phyloP scores from a whole-genome alignment of 37 sponge, comb jelly and placozoan species.

The Mnemiopsis leidyi region DNA sequence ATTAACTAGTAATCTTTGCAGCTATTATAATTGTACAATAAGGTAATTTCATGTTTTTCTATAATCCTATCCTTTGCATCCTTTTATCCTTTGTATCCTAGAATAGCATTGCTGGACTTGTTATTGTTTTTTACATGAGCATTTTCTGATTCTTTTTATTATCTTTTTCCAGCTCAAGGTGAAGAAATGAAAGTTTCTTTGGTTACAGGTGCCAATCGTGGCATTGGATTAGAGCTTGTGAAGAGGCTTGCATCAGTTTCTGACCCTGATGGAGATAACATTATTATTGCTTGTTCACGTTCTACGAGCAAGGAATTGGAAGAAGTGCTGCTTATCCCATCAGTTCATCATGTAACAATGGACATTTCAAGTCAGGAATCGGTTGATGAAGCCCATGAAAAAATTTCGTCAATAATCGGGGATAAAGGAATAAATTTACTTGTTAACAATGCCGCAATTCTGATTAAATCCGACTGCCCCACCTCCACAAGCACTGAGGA shows the following conservation, averaged over 20 bases:
- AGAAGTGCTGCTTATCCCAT: background rate
- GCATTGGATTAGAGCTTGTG: conserved; percentile 52
- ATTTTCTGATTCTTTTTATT: too few relatives aligned
- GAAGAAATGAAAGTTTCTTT: conserved; percentile 26
- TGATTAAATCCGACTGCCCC: conserved; percentile 39
- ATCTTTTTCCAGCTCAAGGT: too few relatives aligned
- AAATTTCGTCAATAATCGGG: background rate
- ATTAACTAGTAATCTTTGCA: too few relatives aligned
- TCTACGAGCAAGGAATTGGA: conserved; percentile 9
- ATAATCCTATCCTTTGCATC: too few relatives aligned
- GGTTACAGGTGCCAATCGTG: conserved; percentile 57
- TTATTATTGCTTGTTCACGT: conserved; percentile 37
- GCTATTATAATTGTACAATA: too few relatives aligned
- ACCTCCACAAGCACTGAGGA: conserved; percentile 38
- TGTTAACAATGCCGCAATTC: conserved; percentile 33
- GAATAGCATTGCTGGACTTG: too few relatives aligned
- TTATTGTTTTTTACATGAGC: too few relatives aligned
- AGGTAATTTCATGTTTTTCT: too few relatives aligned
- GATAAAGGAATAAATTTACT: conserved; percentile 22
- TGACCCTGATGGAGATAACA: background rate
- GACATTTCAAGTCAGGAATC: conserved; percentile 35
- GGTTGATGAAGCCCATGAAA: conserved; percentile 14
- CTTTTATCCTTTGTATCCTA: too few relatives aligned
- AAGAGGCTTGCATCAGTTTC: conserved; percentile 24
- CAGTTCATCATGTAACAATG: conserved; percentile 21